Evolutionary conservation across 1,140 invertebrate species (phyloP), one percentile per base, ranked within the genome.

Genomic region (Brachionus angularis): DNA sequence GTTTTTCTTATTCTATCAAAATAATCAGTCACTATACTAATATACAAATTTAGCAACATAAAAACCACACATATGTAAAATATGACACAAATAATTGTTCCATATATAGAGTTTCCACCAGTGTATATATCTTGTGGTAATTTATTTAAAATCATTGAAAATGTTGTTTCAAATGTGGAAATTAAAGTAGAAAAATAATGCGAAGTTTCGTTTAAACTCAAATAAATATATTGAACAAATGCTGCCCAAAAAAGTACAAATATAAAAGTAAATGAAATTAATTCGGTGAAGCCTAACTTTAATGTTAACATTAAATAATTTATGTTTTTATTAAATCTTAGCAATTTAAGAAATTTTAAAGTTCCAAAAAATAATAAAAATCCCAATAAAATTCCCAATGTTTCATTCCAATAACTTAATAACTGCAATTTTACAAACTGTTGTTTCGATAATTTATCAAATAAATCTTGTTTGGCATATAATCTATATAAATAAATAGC

Each of bases 391-490:
- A 52, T 71, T n/a, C 46, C 29, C n/a, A 71, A 29, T 2, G 44
- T 34, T 12, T 71, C 67, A 29, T 71, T 71, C 46, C 46, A 71
- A n/a, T 71, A 52, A 27, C 67, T 53, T n/a, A 71, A 16, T 2
- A 39, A 27, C 18, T 71, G 67, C 29, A 71, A 42, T 42, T 53
- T 84, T 49, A 85, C 79, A 74, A 85, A 84, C 1, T 77, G 77
- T 12, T 50, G 2, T 84, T 83, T 5, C 83, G 84, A 50, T 5
- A 81, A 80, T 18, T 77, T 75, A 33, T 77, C 78, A 73, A 85
- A 85, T 5, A 73, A 73, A 8, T 75, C 72, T 5, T 82, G 76
- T 16, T 82, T 76, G 14, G 72, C 53, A 12, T 78, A 76, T 25
- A 80, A 69, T 8, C 79, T 75, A 69, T 81, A 82, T 67, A 83